phyloP scores from a whole-genome alignment of 92 coral and sea anemone genomes.

The Meandrina meandrites region DNA sequence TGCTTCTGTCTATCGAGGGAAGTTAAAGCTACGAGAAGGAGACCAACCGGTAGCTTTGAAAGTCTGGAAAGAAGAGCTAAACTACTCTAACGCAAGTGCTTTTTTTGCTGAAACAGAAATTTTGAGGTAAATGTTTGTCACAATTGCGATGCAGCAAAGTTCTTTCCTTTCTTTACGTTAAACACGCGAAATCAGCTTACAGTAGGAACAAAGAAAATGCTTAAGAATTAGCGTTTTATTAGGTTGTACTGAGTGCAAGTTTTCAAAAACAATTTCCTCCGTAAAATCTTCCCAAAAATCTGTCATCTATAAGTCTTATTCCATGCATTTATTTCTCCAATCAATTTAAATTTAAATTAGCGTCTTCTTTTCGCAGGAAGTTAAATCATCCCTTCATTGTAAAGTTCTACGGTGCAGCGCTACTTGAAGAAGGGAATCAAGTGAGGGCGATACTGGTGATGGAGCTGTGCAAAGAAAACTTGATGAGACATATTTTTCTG shows the following conservation, averaged over 20 bases:
- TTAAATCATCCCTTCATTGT: neutral
- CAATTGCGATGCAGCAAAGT: too few species aligned
- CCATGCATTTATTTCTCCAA: too few species aligned
- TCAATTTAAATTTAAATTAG: too few species aligned
- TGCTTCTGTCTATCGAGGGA: slow-evolving; percentile 52
- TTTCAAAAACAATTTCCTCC: too few species aligned
- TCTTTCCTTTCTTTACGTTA: too few species aligned
- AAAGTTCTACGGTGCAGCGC: slow-evolving; percentile 6
- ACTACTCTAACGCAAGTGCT: neutral
- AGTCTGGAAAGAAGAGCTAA: neutral
- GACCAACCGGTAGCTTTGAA: slow-evolving; percentile 38
- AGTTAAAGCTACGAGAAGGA: neutral
- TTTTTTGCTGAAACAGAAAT: neutral
- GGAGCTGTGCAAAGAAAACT: neutral
- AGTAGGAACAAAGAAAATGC: too few species aligned
- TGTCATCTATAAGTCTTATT: too few species aligned
- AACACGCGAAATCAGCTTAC: too few species aligned
- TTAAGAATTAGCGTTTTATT: too few species aligned
- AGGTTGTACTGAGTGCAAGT: neutral
- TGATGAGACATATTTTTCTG: neutral
- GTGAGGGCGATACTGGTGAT: neutral
- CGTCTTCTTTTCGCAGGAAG: neutral
- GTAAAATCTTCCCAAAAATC: too few species aligned
- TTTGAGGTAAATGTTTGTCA: neutral
- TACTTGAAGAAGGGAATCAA: neutral